Evolutionary conservation across 30 jellyfish, hydroid and myxozoan species (phyloP), one percentile per base, ranked within the genome.

Genomic region (Aurelia coerulea): DNA sequence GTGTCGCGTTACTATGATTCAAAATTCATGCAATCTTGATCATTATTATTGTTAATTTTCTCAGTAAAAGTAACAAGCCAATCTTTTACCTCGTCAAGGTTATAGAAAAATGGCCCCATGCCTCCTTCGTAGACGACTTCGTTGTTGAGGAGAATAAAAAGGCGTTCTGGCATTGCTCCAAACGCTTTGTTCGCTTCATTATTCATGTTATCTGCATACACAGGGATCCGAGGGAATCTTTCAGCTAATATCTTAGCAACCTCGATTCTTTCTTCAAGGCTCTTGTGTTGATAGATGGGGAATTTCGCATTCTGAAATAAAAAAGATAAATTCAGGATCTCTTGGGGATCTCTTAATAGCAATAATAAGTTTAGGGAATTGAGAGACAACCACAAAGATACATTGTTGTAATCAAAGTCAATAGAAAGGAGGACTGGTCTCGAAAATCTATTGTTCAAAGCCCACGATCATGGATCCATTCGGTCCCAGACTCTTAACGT

Each of bases 131-230:
- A 91, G 17, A 75, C 92, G 34, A 91, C 93, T 65, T 80, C 80
- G 78, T 77, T 78, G 81, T 91, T 80, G 76, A 74, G 87, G 37
- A 91, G 49, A 18, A 84, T 78, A 85, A 34, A 91, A 17, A 91
- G 83, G 11, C 98, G 91, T 60, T 91, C 98, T 2, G 96, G 98
- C 71, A 91, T 29, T 0, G 93, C 98, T 0, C 93, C 98, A 59
- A 84, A 91, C 11, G 93, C 92, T 66, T 71, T 77, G 88, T 60
- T 78, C 8, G 81, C 96, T 67, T 65, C 59, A 58, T 85, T 79
- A 65, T 66, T 79, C 90, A 91, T 84, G 54, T 46, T 63, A 49
- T 91, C 98, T 49, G 85, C 96, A 50, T 54, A 91, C 49, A 91
- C 90, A 12, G 96, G 93, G 8, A 91, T 66, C 52, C 63, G 49